phyloP scores from a whole-genome alignment of 2,113 vertebrate genomes.

The Kryptolebias marmoratus region DNA sequence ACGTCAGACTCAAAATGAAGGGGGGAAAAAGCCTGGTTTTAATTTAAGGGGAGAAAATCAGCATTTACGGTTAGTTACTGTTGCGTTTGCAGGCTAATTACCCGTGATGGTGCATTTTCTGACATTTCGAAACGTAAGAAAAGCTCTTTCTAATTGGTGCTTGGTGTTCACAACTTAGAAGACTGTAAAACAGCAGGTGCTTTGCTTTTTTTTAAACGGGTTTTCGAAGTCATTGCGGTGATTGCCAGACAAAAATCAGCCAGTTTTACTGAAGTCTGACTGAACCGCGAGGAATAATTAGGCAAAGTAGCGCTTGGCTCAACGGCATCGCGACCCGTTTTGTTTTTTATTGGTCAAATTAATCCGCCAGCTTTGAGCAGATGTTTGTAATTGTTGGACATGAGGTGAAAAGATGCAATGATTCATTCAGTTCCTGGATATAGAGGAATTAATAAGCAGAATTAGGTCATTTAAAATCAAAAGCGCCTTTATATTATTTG shows the following conservation, averaged over 20 bases:
- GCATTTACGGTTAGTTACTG: too few relatives aligned
- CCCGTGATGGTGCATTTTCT: too few relatives aligned
- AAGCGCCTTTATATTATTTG: background rate
- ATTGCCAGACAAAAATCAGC: constrained; percentile 13
- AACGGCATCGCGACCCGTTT: too few relatives aligned
- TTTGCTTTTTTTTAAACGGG: constrained; percentile 28
- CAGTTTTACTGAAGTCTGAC: too few relatives aligned
- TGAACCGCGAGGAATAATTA: constrained; percentile 35
- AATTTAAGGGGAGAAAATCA: constrained; percentile 20
- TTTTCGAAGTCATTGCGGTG: constrained; percentile 39
- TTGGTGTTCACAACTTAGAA: background rate
- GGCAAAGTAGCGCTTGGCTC: constrained; percentile 40
- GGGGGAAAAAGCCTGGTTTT: constrained; percentile 12
- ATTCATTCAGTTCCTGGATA: constrained; percentile 58
- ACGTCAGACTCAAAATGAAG: constrained; percentile 1
- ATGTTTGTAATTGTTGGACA: constrained; percentile 58
- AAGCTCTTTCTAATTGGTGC: background rate
- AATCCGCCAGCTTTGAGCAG: constrained; percentile 37
- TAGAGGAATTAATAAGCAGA: background rate
- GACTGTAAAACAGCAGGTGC: background rate
- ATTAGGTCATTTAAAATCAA: constrained; percentile 6
- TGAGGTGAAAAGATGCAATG: constrained; percentile 24
- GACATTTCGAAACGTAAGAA: too few relatives aligned
- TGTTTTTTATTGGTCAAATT: constrained; percentile 45
- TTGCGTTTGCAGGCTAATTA: too few relatives aligned